Evolutionary conservation across 2,113 vertebrate genomes (phyloP), one percentile per base, ranked within the genome.

Genomic region (Carassius auratus): DNA sequence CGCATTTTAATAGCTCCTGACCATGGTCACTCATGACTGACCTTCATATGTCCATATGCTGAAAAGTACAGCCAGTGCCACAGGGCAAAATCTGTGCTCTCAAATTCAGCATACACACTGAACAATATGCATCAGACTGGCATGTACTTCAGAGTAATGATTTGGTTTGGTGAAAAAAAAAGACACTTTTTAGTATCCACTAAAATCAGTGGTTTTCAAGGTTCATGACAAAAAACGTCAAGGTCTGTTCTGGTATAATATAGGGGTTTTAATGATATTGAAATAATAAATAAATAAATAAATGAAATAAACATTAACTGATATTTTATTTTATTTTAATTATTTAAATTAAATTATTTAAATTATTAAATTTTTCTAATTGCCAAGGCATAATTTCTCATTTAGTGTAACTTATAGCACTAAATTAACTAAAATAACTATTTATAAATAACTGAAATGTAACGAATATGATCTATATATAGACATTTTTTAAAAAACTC

Each of bases 31-130:
- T 59, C 50, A 19, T 68, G 69, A 52, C 61, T 82, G 64, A 85
- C 74, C 79, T 77, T 84, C 66, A 78, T 52, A 77, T 17, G 78
- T 33, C 66, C 59, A 64, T 59, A 57, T 10, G 81, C 85, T 80
- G 69, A 82, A 50, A 85, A 26, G 33, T 45, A 89, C 80, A 86
- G 88, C 86, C 26, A 83, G 5, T 36, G 68, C 48, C 89, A 36
- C 61, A 79, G 81, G 86, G 21, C 82, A 52, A 57, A 38, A 61
- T 13, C n/a, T 89, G 81, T 74, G 62, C 45, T 69, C 19, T 81
- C 13, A 74, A 86, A 30, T 61, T 42, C 74, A 23, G 38, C 36
- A 57, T 45, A 83, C 42, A 13, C 19, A 83, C 62, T 76, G 17
- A 81, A 55, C 19, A 45, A 64, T 10, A 61, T 23, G n/a, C 78